Conservation (phyloP, 1,140 invertebrate species). For the Zaprionus davidi region DNA sequence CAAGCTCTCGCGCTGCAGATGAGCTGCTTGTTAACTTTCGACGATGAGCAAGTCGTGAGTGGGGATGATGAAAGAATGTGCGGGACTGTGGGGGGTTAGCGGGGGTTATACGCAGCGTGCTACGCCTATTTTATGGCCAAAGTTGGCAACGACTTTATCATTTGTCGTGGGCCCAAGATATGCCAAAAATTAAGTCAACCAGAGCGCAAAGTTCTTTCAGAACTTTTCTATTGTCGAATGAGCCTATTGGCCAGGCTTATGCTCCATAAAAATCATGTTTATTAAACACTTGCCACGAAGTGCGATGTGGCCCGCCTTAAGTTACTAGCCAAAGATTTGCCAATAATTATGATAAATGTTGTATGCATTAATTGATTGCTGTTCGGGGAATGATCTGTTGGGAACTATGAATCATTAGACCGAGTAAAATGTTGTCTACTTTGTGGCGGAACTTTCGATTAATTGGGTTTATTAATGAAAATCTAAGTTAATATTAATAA, state of each 20-base stretch:
- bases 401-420: constrained; percentile 16
- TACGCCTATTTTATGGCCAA: constrained; percentile 60
- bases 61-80: not conserved
- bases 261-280: constrained; percentile 42
- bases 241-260: constrained; percentile 18
- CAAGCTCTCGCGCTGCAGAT: constrained; percentile 24
- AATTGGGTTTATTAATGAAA: not conserved
- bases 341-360: constrained; percentile 67
- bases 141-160: constrained; percentile 64
- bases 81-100: not conserved
- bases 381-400: constrained; percentile 22
- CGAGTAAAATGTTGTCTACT: not conserved
- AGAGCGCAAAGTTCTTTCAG: constrained; percentile 45
- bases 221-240: constrained; percentile 53
- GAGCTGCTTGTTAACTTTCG: constrained; percentile 42
- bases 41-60: not conserved
- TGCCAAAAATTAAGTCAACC: constrained; percentile 64
- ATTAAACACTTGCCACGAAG: constrained; percentile 32
- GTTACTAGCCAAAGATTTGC: constrained; percentile 41
- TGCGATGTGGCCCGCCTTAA: not conserved
- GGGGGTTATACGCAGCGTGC: not conserved
- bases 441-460: not conserved
- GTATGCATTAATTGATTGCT: constrained; percentile 34
- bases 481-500: not conserved
- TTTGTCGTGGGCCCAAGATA: constrained; percentile 59